Evolutionary conservation across 2,797 vertebrate species (phyloP), one percentile per base, ranked within the genome.

Genomic region (Tinamus major): DNA sequence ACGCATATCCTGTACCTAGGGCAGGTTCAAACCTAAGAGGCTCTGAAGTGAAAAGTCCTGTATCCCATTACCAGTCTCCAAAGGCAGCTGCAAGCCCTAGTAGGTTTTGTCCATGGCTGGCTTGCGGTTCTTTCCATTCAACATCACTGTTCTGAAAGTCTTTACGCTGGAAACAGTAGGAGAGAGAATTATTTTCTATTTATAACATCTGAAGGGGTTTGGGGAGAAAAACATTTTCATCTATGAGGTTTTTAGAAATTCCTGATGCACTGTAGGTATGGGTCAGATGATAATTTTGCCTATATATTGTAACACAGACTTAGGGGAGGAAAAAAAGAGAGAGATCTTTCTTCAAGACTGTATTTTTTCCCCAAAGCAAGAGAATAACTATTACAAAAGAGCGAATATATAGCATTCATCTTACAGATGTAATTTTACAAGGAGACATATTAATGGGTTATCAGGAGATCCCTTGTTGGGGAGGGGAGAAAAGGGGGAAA

Each of bases 351-450:
- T 87, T 90, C 16, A 79, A 85, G 68, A 72, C 59, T 89, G 53
- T 61, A 29, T 67, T 48, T 58, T 58, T 90, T 19, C 24, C 53
- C 65, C 56, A 39, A 92, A 95, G 80, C 0, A 1, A 90, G 12
- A 64, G n/a, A 93, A 67, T 87, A 93, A 71, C 42, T 90, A 63
- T 92, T 92, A 61, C 15, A 86, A 58, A 83, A 29, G 42, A 48
- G 4, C 74, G 77, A 96, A 67, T 90, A 79, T 89, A 44, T 79
- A 61, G 70, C 59, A 78, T 90, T 95, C 13, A 85, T 94, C 81
- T 93, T 74, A 93, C 23, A 5, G 37, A 72, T 74, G 26, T 68
- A 91, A 89, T 93, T 96, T 97, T 92, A 93, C 37, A 96, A 91
- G 61, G 68, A 93, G 31, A 12, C 76, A 33, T 96, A 85, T 94